Evolutionary conservation across 2,888 invertebrate species (phyloP), one percentile per base, ranked within the genome.

Genomic region (Tribolium freemani): DNA sequence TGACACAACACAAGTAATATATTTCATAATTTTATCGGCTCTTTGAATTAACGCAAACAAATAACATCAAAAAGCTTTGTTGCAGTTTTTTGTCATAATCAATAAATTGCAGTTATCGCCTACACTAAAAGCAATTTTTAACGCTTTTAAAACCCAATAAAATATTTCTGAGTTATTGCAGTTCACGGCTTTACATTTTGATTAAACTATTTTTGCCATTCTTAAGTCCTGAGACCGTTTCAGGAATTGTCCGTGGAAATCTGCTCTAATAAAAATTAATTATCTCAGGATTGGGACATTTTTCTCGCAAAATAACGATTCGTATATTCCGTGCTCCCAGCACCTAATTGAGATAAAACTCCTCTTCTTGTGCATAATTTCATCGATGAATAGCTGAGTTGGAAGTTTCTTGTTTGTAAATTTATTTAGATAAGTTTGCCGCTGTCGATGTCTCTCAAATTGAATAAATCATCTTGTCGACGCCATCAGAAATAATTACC

Each of bases 311-410:
- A 38, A 38, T 38, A 38, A 38, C 2, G n/a, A 38, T 38, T 38
- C 8, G 38, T 38, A 38, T 38, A n/a, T n/a, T 8, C 8, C 8
- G 8, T 38, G 9, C 38, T 38, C 8, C 8, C 5, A 38, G 3
- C 38, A 6, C 8, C 38, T 38, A 38, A 38, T 38, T 38, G 38
- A 38, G 8, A 38, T 38, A 38, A 38, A 38, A 38, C 38, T 38
- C 38, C 16, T 58, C 45, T 58, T 58, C 21, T 9, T 20, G 11
- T 20, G 2, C 45, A 45, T 58, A 58, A 58, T 58, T 58, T 44
- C 58, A 58, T 58, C 58, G 58, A 45, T 58, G 44, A 58, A 45
- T 58, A 58, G 20, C 58, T 44, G 44, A 16, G 46, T 26, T 45
- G 46, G 21, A 60, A 60, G 46, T 60, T 44, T 60, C 20, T 20